A percentile compares a stretch with the other conserved stretches of the same genome.
phyloP scores from a whole-genome alignment of 2,797 vertebrate species.

The Babyrousa celebensis region DNA sequence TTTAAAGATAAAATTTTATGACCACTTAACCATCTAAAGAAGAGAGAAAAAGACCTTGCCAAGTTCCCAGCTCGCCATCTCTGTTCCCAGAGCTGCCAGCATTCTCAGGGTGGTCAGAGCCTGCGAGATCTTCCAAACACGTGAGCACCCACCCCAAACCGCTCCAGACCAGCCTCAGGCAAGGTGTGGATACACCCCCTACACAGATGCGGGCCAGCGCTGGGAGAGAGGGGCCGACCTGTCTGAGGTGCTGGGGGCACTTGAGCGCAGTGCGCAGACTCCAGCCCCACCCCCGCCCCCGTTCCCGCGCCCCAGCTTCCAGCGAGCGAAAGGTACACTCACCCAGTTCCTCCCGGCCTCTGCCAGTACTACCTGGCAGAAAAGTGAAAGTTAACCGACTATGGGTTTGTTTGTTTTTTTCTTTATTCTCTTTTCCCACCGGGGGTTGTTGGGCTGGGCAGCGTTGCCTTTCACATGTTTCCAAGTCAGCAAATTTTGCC shows the following conservation, averaged over 20 bases:
- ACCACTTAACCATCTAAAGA: neutral
- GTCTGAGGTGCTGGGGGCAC: fast-evolving
- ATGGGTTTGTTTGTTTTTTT: neutral
- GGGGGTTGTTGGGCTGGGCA: neutral
- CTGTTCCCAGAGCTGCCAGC: neutral
- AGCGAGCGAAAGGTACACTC: fast-evolving
- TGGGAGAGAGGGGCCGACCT: neutral
- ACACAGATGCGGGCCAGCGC: neutral
- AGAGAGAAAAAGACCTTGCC: neutral
- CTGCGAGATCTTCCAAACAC: neutral
- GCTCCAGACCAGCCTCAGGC: neutral
- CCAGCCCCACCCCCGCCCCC: neutral
- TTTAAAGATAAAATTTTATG: neutral
- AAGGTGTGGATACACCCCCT: neutral
- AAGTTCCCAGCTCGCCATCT: neutral
- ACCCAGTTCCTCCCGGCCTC: neutral
- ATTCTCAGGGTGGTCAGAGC: fast-evolving
- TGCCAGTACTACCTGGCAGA: neutral
- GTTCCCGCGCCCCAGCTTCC: no score
- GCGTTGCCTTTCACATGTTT: slow-evolving; percentile 77
- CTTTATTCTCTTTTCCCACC: slow-evolving; percentile 30
- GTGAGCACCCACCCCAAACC: no score
- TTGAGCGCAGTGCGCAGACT: neutral
- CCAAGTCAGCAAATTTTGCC: slow-evolving; percentile 86
- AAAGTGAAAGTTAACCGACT: neutral